phyloP scores from a whole-genome alignment of 2,797 vertebrate genomes.

The Emydoidea blandingii region DNA sequence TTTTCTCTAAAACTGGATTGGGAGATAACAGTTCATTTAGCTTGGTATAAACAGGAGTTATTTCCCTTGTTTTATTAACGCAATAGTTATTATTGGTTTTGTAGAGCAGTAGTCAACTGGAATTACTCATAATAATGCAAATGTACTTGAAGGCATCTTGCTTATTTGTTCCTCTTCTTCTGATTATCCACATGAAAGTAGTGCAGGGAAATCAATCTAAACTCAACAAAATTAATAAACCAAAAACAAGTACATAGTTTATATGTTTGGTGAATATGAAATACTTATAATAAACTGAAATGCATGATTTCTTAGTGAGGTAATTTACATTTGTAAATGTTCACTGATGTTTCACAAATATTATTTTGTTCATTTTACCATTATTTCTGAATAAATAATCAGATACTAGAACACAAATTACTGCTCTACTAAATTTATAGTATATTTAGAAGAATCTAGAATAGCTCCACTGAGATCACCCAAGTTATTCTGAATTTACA shows the following conservation, averaged over 20 bases:
- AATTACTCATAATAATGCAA: constrained; percentile 52
- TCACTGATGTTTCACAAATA: not conserved
- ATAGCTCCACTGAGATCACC: constrained; percentile 17
- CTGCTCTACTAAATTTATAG: not conserved
- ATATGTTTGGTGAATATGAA: constrained; percentile 7
- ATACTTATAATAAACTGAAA: not conserved
- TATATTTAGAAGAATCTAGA: not conserved
- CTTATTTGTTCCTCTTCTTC: constrained; percentile 40
- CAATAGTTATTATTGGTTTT: constrained; percentile 40
- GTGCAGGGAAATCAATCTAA: constrained; percentile 49
- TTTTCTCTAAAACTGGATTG: not conserved
- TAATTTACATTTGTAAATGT: not conserved
- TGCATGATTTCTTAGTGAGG: not conserved
- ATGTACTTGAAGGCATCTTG: constrained; percentile 23
- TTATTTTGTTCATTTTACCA: not conserved
- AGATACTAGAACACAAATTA: constrained; percentile 45
- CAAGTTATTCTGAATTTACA: not conserved
- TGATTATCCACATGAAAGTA: constrained; percentile 44
- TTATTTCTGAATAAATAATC: constrained; percentile 21
- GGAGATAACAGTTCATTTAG: constrained; percentile 5
- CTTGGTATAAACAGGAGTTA: not conserved
- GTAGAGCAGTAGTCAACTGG: constrained; percentile 9
- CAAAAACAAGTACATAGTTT: not conserved
- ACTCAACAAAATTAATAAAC: constrained; percentile 59
- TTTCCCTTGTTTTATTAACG: constrained; percentile 65